Evolutionary conservation across 2,888 invertebrate genomes (phyloP).

Genomic region (Apotomis betuletana): DNA sequence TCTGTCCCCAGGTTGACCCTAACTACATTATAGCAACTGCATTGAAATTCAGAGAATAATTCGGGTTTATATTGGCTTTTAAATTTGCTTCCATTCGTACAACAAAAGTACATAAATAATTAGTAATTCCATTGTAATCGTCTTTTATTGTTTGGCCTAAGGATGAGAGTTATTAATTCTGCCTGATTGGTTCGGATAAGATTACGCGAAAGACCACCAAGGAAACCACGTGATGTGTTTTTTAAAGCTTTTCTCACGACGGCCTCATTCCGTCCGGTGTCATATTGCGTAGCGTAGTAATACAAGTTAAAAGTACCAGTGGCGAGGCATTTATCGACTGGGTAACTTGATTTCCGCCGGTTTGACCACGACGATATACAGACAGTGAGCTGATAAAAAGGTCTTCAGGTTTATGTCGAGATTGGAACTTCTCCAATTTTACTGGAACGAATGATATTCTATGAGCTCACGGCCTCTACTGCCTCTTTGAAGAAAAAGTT

Average conservation of each 20-base stretch:
- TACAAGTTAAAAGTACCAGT: not conserved
- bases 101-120: conserved; percentile 10
- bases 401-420: too few relatives aligned
- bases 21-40: conserved; percentile 24
- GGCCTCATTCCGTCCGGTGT: conserved; percentile 29
- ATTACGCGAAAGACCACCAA: conserved; percentile 66
- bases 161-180: conserved; percentile 71
- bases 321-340: too few relatives aligned
- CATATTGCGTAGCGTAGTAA: conserved; percentile 16
- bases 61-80: conserved; percentile 4
- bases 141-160: conserved; percentile 47
- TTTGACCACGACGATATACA: too few relatives aligned
- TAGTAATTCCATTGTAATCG: conserved; percentile 31
- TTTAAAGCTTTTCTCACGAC: conserved; percentile 26
- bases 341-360: too few relatives aligned
- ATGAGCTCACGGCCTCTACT: too few relatives aligned
- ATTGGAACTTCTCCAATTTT: too few relatives aligned
- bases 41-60: conserved; percentile 30
- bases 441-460: too few relatives aligned
- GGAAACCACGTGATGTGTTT: conserved; percentile 41
- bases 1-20: conserved; percentile 28
- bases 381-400: too few relatives aligned
- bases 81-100: conserved; percentile 1
- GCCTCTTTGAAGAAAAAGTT: too few relatives aligned
- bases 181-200: conserved; percentile 58